Evolutionary conservation across 2,797 vertebrate genomes (phyloP).

Genomic region (Pogoniulus pusillus): DNA sequence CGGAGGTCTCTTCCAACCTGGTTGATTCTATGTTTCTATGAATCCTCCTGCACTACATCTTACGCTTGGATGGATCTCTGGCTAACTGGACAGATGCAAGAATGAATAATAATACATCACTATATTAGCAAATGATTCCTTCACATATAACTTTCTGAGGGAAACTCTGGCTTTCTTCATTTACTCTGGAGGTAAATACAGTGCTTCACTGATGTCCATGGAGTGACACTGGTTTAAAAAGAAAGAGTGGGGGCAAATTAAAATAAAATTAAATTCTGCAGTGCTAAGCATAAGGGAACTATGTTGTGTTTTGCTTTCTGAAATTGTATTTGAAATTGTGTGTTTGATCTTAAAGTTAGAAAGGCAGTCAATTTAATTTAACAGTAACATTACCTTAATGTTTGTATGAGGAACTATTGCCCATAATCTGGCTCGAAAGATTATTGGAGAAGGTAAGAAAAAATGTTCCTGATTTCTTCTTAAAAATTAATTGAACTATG

Average conservation of each 20-base stretch:
- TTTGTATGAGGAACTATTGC: background rate
- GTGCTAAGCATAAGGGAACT: background rate
- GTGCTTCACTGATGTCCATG: background rate
- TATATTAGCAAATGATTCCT: constrained; percentile 27
- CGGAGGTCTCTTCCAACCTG: too few species aligned
- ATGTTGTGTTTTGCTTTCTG: background rate
- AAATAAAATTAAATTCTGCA: background rate
- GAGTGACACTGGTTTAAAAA: background rate
- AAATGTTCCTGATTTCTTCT: background rate
- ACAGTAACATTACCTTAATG: background rate
- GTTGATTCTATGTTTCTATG: too few species aligned
- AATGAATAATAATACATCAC: constrained; percentile 33
- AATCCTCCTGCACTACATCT: background rate
- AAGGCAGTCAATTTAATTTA: background rate
- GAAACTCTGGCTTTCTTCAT: background rate
- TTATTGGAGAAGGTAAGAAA: background rate
- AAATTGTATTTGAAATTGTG: background rate
- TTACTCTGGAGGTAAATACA: constrained; percentile 3
- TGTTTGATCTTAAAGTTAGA: background rate
- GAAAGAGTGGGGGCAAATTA: background rate
- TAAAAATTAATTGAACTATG: background rate
- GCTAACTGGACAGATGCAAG: constrained; percentile 48
- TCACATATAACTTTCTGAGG: background rate
- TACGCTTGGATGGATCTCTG: constrained; percentile 30
- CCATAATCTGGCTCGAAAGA: background rate